Evolutionary conservation across 2,797 vertebrate genomes (phyloP), one percentile per base, ranked within the genome.

Genomic region (Macroramphosus scolopax): DNA sequence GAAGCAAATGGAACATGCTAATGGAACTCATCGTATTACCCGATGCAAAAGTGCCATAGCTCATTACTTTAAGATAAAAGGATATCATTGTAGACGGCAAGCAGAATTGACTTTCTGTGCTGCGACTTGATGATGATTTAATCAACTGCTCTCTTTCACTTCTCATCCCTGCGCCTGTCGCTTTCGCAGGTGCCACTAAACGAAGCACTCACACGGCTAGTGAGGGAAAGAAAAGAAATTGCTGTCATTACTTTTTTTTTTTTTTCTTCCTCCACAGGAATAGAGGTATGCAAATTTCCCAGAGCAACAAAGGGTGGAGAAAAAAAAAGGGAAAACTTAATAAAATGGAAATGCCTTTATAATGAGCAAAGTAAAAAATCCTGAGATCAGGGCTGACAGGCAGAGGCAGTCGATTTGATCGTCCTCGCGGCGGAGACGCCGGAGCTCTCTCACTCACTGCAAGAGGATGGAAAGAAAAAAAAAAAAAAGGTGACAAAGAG

Each of bases 61-160:
- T 96, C 94, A 98, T 97, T 97, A 98, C 94, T 93, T 93, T 94
- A 95, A 96, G 94, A 97, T 96, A 97, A 98, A 97, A 95, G 95
- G 93, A 96, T 95, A 98, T 98, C 94, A 95, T 92, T 95, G 93
- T 90, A 92, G 96, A 97, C 94, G 92, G 95, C 91, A 86, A 95
- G 93, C 96, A 96, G 95, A 96, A 97, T 97, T 97, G 96, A 97
- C 95, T 97, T 96, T 97, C 92, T 92, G 92, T 90, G 91, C 91
- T 89, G 89, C 87, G 91, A 92, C 93, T 95, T 95, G 94, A 96
- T 97, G 93, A 96, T 95, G 95, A 97, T 98, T 97, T 98, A 98
- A 98, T 97, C 95, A 97, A 96, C 94, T 95, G 92, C 92, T 95
- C 94, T 94, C 94, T 94, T 97, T 97, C 96, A 94, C 93, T 96